Percentiles rank a stretch among this genome's conserved stretches.
Conservation (phyloP, 2,113 vertebrate genomes). For the Nyctibius bracteatus region DNA sequence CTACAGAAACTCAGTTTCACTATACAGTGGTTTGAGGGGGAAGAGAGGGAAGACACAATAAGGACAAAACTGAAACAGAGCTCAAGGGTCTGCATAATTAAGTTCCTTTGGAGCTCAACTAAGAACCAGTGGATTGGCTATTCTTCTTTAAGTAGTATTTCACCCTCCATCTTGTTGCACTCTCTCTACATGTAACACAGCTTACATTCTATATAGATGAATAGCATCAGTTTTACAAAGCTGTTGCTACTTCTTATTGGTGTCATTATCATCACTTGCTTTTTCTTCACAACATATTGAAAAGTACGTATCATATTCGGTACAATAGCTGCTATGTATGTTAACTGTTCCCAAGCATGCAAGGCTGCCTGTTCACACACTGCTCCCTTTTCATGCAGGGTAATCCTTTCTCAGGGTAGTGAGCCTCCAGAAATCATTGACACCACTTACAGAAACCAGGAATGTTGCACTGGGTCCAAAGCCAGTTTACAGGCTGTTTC, state of each 20-base stretch:
- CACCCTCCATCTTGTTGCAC: background rate
- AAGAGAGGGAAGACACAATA: background rate
- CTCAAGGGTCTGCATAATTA: background rate
- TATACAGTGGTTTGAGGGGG: background rate
- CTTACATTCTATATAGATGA: background rate
- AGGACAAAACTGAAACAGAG: background rate
- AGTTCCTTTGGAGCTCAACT: background rate
- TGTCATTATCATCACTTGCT: background rate
- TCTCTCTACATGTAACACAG: background rate
- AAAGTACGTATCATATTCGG: background rate
- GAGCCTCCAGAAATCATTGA: background rate
- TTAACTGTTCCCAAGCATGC: background rate
- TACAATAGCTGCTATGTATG: background rate
- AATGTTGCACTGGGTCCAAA: background rate
- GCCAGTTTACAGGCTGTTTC: slow-evolving; percentile 51
- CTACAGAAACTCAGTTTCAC: background rate
- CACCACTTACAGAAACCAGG: background rate
- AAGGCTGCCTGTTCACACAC: background rate
- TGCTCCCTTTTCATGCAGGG: background rate
- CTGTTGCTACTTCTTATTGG: background rate
- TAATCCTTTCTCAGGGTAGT: background rate
- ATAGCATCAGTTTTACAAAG: background rate
- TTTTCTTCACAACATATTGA: background rate
- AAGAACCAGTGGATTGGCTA: background rate
- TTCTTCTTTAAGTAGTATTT: background rate